These are phyloP conservation scores for Microtus richardsoni DNA, from an alignment of 2,113 vertebrate genomes.

Conservation along the genomic window DNA sequence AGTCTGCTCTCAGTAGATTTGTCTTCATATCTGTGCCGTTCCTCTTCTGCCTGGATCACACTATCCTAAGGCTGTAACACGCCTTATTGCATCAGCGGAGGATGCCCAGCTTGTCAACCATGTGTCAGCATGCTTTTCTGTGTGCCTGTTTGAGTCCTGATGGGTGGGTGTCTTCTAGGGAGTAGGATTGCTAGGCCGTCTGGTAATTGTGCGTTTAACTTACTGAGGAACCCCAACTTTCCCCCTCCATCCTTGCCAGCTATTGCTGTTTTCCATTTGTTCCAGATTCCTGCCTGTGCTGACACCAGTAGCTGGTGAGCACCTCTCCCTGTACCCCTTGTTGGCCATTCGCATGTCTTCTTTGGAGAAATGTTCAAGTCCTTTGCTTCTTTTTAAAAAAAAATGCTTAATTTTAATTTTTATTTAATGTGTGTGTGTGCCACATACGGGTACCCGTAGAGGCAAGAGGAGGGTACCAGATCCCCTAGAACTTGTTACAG, in stretches of 20 bases:
- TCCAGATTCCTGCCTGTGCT: too few species aligned
- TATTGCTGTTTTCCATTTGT: not conserved
- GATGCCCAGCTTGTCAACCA: not conserved
- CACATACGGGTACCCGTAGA: too few species aligned
- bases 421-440: too few species aligned
- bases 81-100: not conserved
- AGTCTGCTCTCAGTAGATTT: not conserved
- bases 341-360: not conserved
- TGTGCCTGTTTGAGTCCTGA: not conserved
- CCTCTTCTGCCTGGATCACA: not conserved
- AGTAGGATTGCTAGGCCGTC: not conserved
- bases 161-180: not conserved
- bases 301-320: not conserved
- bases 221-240: not conserved
- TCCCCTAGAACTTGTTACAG: too few species aligned
- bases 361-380: not conserved
- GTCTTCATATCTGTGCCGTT: accelerated
- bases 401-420: too few species aligned
- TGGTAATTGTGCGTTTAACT: not conserved
- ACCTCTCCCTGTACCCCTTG: not conserved
- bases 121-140: not conserved
- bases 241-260: not conserved
- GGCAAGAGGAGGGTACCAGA: too few species aligned
- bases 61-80: not conserved
- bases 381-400: not conserved